These are phyloP conservation scores for Acronicta alni DNA, from an alignment of 2,888 invertebrate species.

Conservation along the genomic window DNA sequence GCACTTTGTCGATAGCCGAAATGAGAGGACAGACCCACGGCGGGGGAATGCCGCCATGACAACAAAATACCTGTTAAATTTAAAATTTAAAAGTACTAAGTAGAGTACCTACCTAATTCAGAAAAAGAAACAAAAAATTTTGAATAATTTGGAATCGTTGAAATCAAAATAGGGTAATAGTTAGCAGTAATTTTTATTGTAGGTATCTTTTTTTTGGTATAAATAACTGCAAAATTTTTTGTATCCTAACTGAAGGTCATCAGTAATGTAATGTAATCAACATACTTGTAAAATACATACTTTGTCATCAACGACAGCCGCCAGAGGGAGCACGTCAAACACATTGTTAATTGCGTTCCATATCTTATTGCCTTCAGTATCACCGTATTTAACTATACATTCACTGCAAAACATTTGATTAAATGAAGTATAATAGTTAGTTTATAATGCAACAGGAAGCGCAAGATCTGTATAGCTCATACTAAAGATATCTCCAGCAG, in stretches of 20 bases:
- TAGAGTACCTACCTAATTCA: too few relatives aligned
- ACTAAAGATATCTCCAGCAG: too few relatives aligned
- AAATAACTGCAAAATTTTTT: too few relatives aligned
- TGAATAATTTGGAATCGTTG: too few relatives aligned
- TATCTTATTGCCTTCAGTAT: constrained; percentile 89
- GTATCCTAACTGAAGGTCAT: too few relatives aligned
- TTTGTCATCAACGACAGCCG: constrained; percentile 93
- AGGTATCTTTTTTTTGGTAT: too few relatives aligned
- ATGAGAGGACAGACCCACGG: constrained; percentile 91
- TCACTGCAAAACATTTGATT: constrained; percentile 87
- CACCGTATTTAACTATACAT: constrained; percentile 92
- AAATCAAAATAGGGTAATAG: too few relatives aligned
- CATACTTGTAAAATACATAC: constrained; percentile 59
- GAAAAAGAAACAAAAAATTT: too few relatives aligned
- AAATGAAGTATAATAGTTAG: not conserved
- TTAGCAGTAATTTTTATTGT: too few relatives aligned
- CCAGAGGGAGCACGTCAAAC: constrained; percentile 93
- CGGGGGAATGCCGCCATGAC: constrained; percentile 94
- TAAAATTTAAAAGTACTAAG: not conserved
- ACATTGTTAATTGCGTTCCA: constrained; percentile 92
- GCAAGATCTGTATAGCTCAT: too few relatives aligned
- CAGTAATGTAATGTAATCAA: too few relatives aligned
- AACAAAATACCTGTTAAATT: constrained; percentile 91
- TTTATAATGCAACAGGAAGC: too few relatives aligned
- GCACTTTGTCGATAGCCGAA: constrained; percentile 91